phyloP scores from a whole-genome alignment of 2,797 vertebrate species.

The Arremon aurantiirostris region DNA sequence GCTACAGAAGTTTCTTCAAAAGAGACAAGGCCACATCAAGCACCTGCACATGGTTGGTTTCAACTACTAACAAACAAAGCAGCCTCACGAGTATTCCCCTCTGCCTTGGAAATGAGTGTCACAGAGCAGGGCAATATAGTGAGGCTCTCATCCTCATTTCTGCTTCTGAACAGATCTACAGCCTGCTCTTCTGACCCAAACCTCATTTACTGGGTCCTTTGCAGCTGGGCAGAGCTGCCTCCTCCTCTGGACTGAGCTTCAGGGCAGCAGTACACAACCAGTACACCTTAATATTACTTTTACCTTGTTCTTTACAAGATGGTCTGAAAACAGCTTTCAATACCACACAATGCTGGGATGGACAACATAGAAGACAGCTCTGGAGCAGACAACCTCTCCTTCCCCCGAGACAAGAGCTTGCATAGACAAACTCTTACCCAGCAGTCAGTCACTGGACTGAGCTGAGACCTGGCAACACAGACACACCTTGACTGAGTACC shows the following conservation, averaged over 20 bases:
- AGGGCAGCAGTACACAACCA: background rate
- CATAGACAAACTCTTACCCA: background rate
- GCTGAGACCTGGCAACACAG: background rate
- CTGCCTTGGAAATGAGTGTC: background rate
- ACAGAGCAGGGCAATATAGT: background rate
- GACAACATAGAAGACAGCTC: background rate
- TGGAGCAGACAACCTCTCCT: background rate
- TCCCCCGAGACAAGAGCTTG: background rate
- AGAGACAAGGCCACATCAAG: background rate
- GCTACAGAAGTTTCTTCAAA: background rate
- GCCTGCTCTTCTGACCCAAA: background rate
- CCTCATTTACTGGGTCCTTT: background rate
- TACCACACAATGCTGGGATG: rapidly evolving
- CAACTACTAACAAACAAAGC: background rate
- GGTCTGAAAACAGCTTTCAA: background rate
- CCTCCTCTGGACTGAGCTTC: background rate
- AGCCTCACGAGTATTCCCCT: background rate
- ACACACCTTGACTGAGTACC: background rate
- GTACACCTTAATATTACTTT: background rate
- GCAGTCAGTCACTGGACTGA: background rate
- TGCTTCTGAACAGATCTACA: background rate
- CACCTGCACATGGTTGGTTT: background rate
- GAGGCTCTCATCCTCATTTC: background rate
- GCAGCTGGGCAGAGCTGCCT: background rate
- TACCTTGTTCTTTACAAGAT: background rate